A percentile compares a stretch with the other conserved stretches of the same genome.
Evolutionary conservation across 2,888 invertebrate species (phyloP).

Genomic region (Synergus laeviventris): DNA sequence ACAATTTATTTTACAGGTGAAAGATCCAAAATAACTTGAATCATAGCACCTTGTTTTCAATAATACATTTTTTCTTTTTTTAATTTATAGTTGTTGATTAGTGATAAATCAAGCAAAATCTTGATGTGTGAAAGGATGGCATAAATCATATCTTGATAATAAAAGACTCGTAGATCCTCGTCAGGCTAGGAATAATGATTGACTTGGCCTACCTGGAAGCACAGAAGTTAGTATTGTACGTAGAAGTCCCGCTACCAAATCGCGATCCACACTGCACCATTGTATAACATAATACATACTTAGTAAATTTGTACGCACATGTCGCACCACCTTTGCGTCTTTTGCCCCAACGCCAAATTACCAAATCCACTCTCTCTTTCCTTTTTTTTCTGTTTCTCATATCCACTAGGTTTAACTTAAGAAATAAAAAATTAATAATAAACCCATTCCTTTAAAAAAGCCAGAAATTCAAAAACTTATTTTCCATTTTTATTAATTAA

Average conservation of each 20-base stretch:
- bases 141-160: background rate
- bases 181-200: slow-evolving; percentile 73
- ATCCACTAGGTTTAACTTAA: slow-evolving; percentile 32
- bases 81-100: background rate
- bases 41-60: no score
- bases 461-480: background rate
- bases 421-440: background rate
- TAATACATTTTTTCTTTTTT: background rate
- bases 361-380: slow-evolving; percentile 63
- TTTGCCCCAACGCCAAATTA: slow-evolving; percentile 70
- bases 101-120: background rate
- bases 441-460: background rate
- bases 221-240: slow-evolving; percentile 76
- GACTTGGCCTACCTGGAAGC: slow-evolving; percentile 77
- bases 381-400: slow-evolving; percentile 53
- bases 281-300: slow-evolving; percentile 62
- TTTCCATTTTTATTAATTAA: slow-evolving; percentile 18
- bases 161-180: slow-evolving; percentile 49
- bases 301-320: slow-evolving; percentile 57
- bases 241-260: slow-evolving; percentile 76
- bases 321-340: slow-evolving; percentile 72
- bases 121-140: background rate
- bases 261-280: slow-evolving; percentile 76
- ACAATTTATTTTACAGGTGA: background rate
- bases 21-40: no score